These are phyloP conservation scores for Hyaena hyaena DNA, from an alignment of 2,113 vertebrate genomes.

Conservation along the genomic window DNA sequence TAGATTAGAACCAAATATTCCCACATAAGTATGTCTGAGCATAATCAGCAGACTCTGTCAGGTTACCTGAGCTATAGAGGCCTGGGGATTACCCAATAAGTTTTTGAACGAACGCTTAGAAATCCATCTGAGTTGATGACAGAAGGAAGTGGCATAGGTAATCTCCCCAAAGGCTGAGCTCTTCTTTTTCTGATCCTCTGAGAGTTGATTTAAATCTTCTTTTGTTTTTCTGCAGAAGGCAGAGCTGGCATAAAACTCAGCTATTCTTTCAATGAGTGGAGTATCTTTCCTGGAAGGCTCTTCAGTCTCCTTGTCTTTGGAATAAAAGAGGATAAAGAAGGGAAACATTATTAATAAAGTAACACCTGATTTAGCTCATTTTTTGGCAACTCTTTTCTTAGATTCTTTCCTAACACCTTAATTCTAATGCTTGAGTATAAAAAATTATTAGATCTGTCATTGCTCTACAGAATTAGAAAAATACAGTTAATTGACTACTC, in stretches of 20 bases:
- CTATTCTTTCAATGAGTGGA: conserved; percentile 88
- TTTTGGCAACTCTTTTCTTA: neutral
- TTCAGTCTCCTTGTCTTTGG: conserved; percentile 59
- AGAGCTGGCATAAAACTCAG: conserved; percentile 88
- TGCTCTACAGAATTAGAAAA: conserved; percentile 19
- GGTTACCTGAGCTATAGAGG: conserved; percentile 94
- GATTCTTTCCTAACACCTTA: neutral
- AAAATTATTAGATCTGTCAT: neutral
- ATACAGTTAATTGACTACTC: neutral
- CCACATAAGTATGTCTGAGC: neutral
- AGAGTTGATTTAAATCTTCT: conserved; percentile 86
- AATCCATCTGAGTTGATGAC: conserved; percentile 95
- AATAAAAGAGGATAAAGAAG: conserved; percentile 41
- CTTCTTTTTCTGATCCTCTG: conserved; percentile 74
- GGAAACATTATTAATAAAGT: conserved; percentile 1
- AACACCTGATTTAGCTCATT: neutral
- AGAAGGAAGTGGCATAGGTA: conserved; percentile 91
- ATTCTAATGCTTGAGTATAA: neutral
- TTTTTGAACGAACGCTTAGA: conserved; percentile 93
- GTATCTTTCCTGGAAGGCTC: conserved; percentile 30
- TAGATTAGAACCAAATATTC: neutral
- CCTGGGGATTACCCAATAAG: conserved; percentile 93
- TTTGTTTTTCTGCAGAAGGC: conserved; percentile 84
- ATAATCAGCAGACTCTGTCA: neutral
- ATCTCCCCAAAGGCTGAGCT: conserved; percentile 81